Conservation (phyloP, 1,140 invertebrate species). For the Panonychus citri region DNA sequence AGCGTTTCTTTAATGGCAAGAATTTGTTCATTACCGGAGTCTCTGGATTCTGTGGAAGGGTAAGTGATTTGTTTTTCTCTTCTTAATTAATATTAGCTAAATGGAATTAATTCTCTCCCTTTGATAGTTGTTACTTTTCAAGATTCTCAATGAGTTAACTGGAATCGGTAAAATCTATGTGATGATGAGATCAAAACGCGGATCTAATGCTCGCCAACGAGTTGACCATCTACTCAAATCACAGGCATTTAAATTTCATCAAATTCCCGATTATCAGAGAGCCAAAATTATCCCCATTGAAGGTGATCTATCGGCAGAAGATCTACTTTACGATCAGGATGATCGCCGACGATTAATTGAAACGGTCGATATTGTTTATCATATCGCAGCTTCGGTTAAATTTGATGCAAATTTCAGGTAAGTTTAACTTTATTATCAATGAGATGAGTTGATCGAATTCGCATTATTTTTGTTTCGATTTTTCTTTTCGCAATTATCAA, state of each 20-base stretch:
- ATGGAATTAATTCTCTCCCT: too few relatives aligned
- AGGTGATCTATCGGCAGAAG: slow-evolving; percentile 68
- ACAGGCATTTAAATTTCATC: not conserved
- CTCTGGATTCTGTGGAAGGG: slow-evolving; percentile 52
- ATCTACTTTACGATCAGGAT: slow-evolving; percentile 53
- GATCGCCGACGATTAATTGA: slow-evolving; percentile 45
- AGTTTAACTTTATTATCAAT: too few relatives aligned
- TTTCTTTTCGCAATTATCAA: slow-evolving; percentile 1
- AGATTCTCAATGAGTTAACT: slow-evolving; percentile 26
- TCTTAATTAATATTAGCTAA: not conserved
- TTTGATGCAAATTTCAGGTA: slow-evolving; percentile 90
- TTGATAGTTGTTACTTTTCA: slow-evolving; percentile 25
- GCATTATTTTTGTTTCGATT: not conserved
- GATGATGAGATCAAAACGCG: slow-evolving; percentile 24
- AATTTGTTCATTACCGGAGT: slow-evolving; percentile 37
- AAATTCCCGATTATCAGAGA: not conserved
- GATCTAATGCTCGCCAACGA: slow-evolving; percentile 17
- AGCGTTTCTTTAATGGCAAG: slow-evolving; percentile 34
- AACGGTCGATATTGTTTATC: slow-evolving; percentile 73
- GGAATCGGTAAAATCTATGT: slow-evolving; percentile 23
- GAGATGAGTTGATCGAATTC: slow-evolving; percentile 23
- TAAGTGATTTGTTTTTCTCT: slow-evolving; percentile 30
- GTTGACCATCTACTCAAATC: slow-evolving; percentile 18
- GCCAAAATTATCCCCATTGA: slow-evolving; percentile 60
- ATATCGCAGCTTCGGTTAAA: slow-evolving; percentile 91